A percentile compares a stretch with the other conserved stretches of the same genome.
phyloP scores from a whole-genome alignment of 2,797 vertebrate species.

The Crotalus adamanteus region DNA sequence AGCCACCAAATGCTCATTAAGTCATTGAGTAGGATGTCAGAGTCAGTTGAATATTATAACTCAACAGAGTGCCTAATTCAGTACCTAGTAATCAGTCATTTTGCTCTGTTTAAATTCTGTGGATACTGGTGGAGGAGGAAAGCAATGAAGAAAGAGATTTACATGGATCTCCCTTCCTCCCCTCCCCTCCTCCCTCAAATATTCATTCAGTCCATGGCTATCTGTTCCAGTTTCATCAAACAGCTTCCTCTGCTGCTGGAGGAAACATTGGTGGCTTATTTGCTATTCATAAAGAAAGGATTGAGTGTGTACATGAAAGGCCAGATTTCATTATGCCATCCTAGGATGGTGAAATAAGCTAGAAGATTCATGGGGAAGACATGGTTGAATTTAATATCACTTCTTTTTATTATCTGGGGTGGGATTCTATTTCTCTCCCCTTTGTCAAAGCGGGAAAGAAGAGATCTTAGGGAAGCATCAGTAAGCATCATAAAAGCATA shows the following conservation, averaged over 20 bases:
- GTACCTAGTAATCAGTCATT: constrained; percentile 54
- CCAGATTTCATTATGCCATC: constrained; percentile 54
- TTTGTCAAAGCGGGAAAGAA: not conserved
- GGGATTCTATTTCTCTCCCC: not conserved
- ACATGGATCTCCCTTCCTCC: constrained; percentile 14
- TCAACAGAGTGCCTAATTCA: constrained; percentile 40
- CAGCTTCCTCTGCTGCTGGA: constrained; percentile 57
- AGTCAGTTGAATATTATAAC: constrained; percentile 47
- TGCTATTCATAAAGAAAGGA: constrained; percentile 63
- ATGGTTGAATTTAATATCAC: constrained; percentile 20
- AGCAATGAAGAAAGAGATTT: constrained; percentile 54
- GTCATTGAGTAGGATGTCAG: constrained; percentile 35
- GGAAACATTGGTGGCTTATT: constrained; percentile 53
- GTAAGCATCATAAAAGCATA: not conserved
- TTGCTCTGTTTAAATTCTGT: constrained; percentile 53
- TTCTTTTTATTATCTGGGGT: not conserved
- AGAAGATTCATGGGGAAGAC: constrained; percentile 10
- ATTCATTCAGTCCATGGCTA: constrained; percentile 52
- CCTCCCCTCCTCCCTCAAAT: not conserved
- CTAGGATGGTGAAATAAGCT: constrained; percentile 27
- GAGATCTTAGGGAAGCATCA: not conserved
- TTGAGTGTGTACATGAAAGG: constrained; percentile 54
- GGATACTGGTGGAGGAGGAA: constrained; percentile 40
- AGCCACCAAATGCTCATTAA: constrained; percentile 48
- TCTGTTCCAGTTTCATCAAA: constrained; percentile 51